Conservation (phyloP, 2,113 vertebrate species). For the Erinaceus europaeus region DNA sequence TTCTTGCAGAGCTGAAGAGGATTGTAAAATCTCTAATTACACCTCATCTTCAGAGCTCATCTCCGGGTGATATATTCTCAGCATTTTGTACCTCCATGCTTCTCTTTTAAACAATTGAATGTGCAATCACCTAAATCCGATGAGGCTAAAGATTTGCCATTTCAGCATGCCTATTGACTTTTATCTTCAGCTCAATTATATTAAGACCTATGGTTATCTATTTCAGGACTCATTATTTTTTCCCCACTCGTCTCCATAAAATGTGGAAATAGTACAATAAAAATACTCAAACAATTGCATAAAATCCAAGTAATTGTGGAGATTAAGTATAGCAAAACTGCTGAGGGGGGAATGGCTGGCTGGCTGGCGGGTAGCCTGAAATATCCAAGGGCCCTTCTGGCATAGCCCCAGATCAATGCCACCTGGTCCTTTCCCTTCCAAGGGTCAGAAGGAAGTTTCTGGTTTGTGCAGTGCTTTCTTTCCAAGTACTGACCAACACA, state of each 20-base stretch:
- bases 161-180: not conserved
- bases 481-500: not conserved
- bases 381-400: not conserved
- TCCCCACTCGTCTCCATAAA: conserved; percentile 21
- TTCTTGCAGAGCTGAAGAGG: not conserved
- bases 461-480: not conserved
- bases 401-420: too few species aligned
- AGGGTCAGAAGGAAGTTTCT: not conserved
- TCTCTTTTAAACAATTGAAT: not conserved
- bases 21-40: conserved; percentile 5
- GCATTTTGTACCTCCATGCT: not conserved
- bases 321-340: not conserved
- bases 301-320: not conserved
- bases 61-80: not conserved
- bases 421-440: not conserved
- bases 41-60: not conserved
- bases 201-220: not conserved
- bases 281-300: not conserved
- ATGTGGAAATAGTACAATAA: not conserved
- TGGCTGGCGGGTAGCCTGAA: not conserved
- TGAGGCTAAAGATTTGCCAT: not conserved
- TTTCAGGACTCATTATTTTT: not conserved
- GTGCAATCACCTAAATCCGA: not conserved
- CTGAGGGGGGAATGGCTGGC: fast-evolving
- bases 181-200: conserved; percentile 14